phyloP scores from a whole-genome alignment of 2,113 vertebrate genomes.

The Cyanoramphus novaezelandiae region DNA sequence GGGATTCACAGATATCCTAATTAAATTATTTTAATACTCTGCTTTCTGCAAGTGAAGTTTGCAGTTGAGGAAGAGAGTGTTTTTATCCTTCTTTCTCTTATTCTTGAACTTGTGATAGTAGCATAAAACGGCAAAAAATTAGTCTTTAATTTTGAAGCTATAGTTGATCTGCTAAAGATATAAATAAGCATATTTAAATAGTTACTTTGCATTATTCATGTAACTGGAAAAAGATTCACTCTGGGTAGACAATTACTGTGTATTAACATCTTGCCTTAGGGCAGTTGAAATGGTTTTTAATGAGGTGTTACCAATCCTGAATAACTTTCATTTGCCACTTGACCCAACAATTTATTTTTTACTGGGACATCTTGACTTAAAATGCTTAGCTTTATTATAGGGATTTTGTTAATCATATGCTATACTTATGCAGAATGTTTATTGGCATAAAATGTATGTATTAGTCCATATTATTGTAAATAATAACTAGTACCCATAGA shows the following conservation, averaged over 20 bases:
- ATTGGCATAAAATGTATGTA: neutral
- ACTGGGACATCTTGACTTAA: slow-evolving; percentile 24
- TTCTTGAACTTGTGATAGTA: slow-evolving; percentile 3
- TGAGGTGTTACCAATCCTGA: slow-evolving; percentile 66
- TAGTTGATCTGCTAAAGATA: slow-evolving; percentile 46
- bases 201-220: slow-evolving; percentile 67
- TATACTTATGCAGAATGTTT: neutral
- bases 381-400: slow-evolving; percentile 9
- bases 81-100: neutral
- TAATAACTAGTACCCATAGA: neutral
- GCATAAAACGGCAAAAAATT: neutral
- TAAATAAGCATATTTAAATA: slow-evolving; percentile 55
- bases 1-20: neutral
- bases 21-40: slow-evolving; percentile 5
- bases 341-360: slow-evolving; percentile 62
- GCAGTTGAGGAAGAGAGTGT: neutral
- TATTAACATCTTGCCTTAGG: slow-evolving; percentile 65
- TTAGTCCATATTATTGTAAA: neutral
- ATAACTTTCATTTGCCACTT: slow-evolving; percentile 64
- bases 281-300: slow-evolving; percentile 64
- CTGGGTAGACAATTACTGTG: slow-evolving; percentile 66
- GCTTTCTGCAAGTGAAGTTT: neutral
- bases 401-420: neutral
- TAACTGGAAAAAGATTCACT: slow-evolving; percentile 42
- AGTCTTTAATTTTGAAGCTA: slow-evolving; percentile 3